Evolutionary conservation across 2,888 invertebrate species (phyloP), one percentile per base, ranked within the genome.

Genomic region (Ennomos quercinarius): DNA sequence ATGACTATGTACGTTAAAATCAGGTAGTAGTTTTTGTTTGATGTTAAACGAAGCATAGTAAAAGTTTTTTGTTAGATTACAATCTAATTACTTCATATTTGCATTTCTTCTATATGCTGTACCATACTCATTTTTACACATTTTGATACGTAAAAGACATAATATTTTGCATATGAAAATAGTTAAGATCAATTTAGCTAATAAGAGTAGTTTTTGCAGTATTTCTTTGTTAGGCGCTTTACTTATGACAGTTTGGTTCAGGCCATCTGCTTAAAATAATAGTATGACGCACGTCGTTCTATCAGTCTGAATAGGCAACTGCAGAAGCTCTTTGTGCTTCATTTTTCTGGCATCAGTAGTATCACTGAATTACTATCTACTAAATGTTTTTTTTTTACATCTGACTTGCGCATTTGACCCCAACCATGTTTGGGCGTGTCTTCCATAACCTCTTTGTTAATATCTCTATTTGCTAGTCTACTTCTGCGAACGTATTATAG

Each of bases 31-130:
- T 52, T 58, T 58, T 58, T 58, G 43, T 43, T 43, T 12, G 47
- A 9, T 52, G 57, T 43, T 58, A 52, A 58, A 52, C 57, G 57
- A 58, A 58, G 57, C 52, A 52, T 35, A 44, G 12, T 47, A 52
- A 50, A 43, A 11, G 11, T 44, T 58, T 58, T 52, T 43, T 43
- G 43, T 48, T 27, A 48, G 43, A 48, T 55, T 54, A 11, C 10
- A 34, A 27, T 47, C 38, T 35, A 39, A 51, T 50, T 57, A 47
- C 38, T 34, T 42, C 37, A 35, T 46, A 46, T 51, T 58, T 58
- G 52, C 42, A 52, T 47, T 48, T 52, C 41, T 52, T 39, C 34
- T 38, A 39, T 9, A 17, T 47, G 11, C 4, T 43, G 34, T 38
- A 9, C 12, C 17, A 17, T 37, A 41, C 41, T 41, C 13, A 6